Conservation (phyloP, 1,140 invertebrate species). For the Nasonia giraulti region DNA sequence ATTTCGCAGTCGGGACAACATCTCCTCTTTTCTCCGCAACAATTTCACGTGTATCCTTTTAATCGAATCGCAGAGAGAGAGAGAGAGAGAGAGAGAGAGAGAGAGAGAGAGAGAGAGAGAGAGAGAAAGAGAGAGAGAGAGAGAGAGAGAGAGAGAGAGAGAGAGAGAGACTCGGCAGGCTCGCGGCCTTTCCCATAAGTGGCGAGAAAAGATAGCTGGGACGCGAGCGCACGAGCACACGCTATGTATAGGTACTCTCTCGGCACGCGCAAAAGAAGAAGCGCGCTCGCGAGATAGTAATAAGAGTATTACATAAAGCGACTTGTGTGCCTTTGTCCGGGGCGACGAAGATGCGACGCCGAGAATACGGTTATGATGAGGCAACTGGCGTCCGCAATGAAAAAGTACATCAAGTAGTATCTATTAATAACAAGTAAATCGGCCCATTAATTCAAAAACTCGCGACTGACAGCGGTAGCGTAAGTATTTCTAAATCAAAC, state of each 20-base stretch:
- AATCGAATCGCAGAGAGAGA: neutral
- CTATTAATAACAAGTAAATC: neutral
- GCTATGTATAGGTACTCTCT: neutral
- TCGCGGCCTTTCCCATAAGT: constrained; percentile 11
- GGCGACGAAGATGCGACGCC: neutral
- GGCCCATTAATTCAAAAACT: neutral
- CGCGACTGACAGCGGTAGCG: neutral
- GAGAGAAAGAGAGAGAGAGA: neutral
- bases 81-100: no score
- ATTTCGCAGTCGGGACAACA: neutral
- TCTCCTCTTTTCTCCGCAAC: neutral
- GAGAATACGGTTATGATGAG: constrained; percentile 9
- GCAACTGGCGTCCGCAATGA: neutral
- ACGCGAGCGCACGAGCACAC: neutral
- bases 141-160: no score
- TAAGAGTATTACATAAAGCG: constrained; percentile 29
- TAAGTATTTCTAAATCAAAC: neutral
- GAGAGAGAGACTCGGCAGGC: no score
- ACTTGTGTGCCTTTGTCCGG: constrained; percentile 11
- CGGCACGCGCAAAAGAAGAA: constrained; percentile 10
- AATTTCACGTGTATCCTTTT: neutral
- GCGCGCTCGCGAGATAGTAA: constrained; percentile 27
- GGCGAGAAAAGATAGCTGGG: constrained; percentile 19
- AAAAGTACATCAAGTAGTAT: neutral
- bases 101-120: neutral